Evolutionary conservation across 2,113 vertebrate species (phyloP).

Genomic region (Cyanocitta stelleri): DNA sequence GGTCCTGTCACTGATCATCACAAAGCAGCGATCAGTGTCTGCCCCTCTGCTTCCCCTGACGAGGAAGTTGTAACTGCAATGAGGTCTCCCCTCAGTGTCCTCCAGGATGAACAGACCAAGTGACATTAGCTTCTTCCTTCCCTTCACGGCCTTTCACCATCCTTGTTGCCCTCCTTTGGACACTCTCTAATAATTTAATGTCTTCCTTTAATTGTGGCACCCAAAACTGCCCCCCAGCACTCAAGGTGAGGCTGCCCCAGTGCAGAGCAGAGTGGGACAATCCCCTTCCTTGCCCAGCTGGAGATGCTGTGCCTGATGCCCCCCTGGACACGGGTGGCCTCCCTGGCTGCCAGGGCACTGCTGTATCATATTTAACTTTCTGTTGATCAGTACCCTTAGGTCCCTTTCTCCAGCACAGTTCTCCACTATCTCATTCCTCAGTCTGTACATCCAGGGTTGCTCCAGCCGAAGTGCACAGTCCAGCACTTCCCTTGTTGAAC

Average conservation of each 20-base stretch:
- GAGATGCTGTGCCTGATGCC: background rate
- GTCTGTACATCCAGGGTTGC: background rate
- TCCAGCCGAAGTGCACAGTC: background rate
- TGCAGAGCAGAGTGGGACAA: background rate
- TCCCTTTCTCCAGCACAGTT: background rate
- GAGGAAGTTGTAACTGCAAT: background rate
- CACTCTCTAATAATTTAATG: background rate
- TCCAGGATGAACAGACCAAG: background rate
- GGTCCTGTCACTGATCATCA: background rate
- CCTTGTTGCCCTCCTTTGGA: background rate
- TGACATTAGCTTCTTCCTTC: background rate
- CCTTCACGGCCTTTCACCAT: background rate
- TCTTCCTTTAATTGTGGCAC: background rate
- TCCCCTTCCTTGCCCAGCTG: background rate
- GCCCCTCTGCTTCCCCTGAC: background rate
- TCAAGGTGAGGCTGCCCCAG: rapidly evolving
- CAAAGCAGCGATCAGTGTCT: background rate
- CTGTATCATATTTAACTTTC: no score
- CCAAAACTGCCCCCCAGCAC: background rate
- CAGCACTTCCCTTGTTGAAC: background rate
- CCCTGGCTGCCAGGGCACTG: background rate
- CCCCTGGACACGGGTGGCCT: rapidly evolving
- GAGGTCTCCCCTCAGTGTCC: background rate
- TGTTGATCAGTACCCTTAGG: background rate
- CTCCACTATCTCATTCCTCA: background rate